Evolutionary conservation across 37 sponge, comb jelly and placozoan species (phyloP), one percentile per base, ranked within the genome.

Genomic region (Dysidea cf. avara): DNA sequence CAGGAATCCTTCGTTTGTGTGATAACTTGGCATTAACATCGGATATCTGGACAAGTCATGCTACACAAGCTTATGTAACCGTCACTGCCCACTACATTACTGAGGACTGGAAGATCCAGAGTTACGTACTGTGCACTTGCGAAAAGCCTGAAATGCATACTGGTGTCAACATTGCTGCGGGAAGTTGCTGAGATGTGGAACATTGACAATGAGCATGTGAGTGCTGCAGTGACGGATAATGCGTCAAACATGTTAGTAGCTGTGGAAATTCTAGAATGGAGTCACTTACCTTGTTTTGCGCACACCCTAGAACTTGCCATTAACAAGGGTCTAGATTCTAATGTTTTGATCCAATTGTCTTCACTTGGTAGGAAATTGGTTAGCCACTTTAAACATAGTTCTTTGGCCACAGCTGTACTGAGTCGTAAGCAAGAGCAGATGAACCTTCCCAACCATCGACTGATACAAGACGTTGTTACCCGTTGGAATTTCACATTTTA

Each of bases 311-410:
- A 62, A 59, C 65, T 63, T 14, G 24, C 51, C 4, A 35, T 76
- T 16, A 63, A 76, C 2, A 20, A 49, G 39, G 65, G 76, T 16
- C 65, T 63, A 30, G 35, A 39, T 33, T 0, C 25, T 20, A 28
- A 22, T 31, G 53, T 49, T 5, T 40, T 76, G 35, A 2, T 9
- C 5, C 16, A 30, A 11, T 31, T 76, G 33, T 63, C 53, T 24
- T 51, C 53, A 29, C 40, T 28, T 28, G 7, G n/a, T 28, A 21
- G 76, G 4, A 76, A 76, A 51, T 17, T 76, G 12, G 64, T 76
- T 46, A 64, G 64, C n/a, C 60, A 76, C 24, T 74, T 74, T 24
- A 74, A 74, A 38, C 75, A 60, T 21, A 74, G 75, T 60, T 43
- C 46, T 7, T 61, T 74, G 14, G 48, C 62, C 47, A 74, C 24